Evolutionary conservation across 1,140 invertebrate species (phyloP).

Genomic region (Chionoecetes opilio): DNA sequence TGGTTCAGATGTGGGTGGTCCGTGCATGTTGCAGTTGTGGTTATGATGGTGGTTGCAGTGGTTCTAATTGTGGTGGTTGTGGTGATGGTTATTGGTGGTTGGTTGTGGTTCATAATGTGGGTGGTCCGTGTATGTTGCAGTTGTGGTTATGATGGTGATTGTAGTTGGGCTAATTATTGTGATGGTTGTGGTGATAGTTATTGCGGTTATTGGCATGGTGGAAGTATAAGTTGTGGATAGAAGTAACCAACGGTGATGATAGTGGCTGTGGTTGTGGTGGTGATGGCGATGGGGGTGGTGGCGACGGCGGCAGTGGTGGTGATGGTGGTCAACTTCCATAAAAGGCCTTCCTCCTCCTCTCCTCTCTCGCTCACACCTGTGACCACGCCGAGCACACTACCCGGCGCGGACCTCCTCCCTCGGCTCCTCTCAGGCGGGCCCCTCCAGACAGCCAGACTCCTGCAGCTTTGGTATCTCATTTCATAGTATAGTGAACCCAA

Average conservation of each 20-base stretch:
- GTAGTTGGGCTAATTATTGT: background rate
- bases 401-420: background rate
- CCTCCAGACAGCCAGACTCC: background rate
- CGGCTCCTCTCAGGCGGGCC: background rate
- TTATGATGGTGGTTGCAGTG: background rate
- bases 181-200: background rate
- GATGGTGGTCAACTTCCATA: conserved; percentile 6
- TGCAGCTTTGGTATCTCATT: too few species aligned
- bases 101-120: background rate
- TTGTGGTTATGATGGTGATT: background rate
- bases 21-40: background rate
- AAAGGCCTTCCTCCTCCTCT: background rate
- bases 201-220: background rate
- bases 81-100: background rate
- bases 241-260: conserved; percentile 6
- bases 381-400: background rate
- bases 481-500: too few species aligned
- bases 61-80: background rate
- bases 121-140: background rate
- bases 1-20: background rate
- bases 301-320: background rate
- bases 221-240: background rate
- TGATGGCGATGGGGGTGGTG: background rate
- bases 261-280: background rate
- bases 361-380: background rate